phyloP scores from a whole-genome alignment of 2,113 vertebrate genomes.

The Grammatotria lemairii region DNA sequence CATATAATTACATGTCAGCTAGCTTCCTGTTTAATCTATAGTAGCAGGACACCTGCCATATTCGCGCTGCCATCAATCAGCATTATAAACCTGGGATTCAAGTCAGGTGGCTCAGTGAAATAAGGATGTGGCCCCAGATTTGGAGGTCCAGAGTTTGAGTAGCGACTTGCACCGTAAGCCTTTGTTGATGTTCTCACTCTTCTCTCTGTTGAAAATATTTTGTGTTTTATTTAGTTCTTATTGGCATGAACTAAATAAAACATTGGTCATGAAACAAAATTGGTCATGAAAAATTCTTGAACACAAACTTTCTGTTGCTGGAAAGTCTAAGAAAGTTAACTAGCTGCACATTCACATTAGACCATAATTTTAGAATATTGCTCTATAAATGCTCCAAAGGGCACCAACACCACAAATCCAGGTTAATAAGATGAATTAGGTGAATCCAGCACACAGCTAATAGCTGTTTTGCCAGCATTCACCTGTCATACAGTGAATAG shows the following conservation, averaged over 20 bases:
- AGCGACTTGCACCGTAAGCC: not conserved
- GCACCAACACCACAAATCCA: not conserved
- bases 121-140: not conserved
- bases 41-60: not conserved
- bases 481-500: not conserved
- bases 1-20: not conserved
- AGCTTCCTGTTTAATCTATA: not conserved
- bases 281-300: not conserved
- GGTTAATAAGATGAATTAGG: not conserved
- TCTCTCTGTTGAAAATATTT: not conserved
- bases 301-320: not conserved
- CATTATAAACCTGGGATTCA: not conserved
- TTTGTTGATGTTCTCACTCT: not conserved
- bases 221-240: fast-evolving
- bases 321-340: not conserved
- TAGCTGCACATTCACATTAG: not conserved
- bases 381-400: fast-evolving
- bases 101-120: not conserved
- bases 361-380: not conserved
- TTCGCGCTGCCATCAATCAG: not conserved
- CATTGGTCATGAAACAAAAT: not conserved
- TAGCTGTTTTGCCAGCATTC: fast-evolving
- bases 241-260: not conserved
- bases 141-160: not conserved
- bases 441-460: not conserved